Evolutionary conservation across 2,888 invertebrate genomes (phyloP).

Genomic region (Pristionchus fissidentatus): DNA sequence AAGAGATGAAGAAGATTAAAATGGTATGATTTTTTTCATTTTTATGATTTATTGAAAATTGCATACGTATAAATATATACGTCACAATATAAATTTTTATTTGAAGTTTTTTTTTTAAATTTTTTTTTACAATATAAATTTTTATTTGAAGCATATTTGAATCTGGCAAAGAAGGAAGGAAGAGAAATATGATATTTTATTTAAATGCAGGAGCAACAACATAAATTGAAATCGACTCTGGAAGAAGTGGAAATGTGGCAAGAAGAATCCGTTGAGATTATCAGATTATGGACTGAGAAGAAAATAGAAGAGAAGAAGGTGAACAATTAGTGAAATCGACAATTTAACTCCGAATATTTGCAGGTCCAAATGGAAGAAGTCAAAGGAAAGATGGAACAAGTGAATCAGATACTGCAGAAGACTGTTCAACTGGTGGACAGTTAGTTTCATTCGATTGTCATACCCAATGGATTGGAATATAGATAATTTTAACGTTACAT

Average conservation of each 20-base stretch:
- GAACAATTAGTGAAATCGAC: not conserved
- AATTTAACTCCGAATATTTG: not conserved
- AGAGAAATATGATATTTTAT: too few relatives aligned
- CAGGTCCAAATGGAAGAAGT: not conserved
- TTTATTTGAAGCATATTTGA: too few relatives aligned
- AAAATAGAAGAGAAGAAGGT: slow-evolving; percentile 35
- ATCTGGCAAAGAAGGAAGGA: too few relatives aligned
- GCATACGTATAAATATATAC: too few relatives aligned
- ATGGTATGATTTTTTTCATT: not conserved
- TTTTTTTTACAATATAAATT: too few relatives aligned
- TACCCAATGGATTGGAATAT: not conserved
- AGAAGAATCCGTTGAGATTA: slow-evolving; percentile 44
- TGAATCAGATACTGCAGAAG: not conserved
- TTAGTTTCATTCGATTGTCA: too few relatives aligned
- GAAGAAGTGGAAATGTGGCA: slow-evolving; percentile 48
- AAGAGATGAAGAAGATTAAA: not conserved
- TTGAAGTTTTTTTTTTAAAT: too few relatives aligned
- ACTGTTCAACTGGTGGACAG: not conserved
- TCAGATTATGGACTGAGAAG: slow-evolving; percentile 33
- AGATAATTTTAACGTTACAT: not conserved
- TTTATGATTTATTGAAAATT: not conserved
- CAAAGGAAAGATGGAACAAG: not conserved
- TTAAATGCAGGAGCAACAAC: slow-evolving; percentile 2
- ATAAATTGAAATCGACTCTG: slow-evolving; percentile 36
- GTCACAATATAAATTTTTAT: too few relatives aligned